phyloP scores from a whole-genome alignment of 2,797 vertebrate genomes.

The Thripadectes ignobilis region DNA sequence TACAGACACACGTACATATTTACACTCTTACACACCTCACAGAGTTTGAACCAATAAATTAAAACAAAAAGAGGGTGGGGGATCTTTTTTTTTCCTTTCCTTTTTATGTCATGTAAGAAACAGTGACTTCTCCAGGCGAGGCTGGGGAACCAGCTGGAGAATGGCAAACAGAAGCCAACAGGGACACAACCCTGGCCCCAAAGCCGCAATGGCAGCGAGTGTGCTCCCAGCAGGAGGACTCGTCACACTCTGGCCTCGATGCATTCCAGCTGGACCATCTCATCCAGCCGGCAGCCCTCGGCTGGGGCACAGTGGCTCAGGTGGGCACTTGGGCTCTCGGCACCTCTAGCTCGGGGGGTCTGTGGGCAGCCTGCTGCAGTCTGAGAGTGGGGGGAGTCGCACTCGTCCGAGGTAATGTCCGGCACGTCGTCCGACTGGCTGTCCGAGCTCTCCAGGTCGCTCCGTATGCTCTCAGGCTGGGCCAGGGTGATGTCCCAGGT shows the following conservation, averaged over 20 bases:
- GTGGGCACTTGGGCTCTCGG: conserved; percentile 81
- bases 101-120: conserved; percentile 65
- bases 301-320: conserved; percentile 76
- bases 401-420: conserved; percentile 94
- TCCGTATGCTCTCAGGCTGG: conserved; percentile 97
- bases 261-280: conserved; percentile 74
- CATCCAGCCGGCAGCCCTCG: conserved; percentile 68
- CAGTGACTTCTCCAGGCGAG: conserved; percentile 47
- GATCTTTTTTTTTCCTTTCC: neutral
- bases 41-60: conserved; percentile 82
- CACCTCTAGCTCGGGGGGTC: conserved; percentile 67
- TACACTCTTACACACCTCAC: conserved; percentile 80
- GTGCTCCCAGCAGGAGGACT: conserved; percentile 52
- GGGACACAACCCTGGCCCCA: conserved; percentile 16
- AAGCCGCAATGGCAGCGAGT: conserved; percentile 32
- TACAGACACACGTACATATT: conserved; percentile 81
- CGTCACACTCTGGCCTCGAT: conserved; percentile 78
- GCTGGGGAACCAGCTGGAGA: conserved; percentile 52
- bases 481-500: conserved; percentile 91
- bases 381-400: conserved; percentile 87
- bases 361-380: conserved; percentile 68
- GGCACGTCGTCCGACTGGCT: conserved; percentile 96
- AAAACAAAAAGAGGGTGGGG: neutral
- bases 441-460: conserved; percentile 97
- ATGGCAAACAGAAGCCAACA: conserved; percentile 17